These are phyloP conservation scores for Calosoma granatense DNA, from an alignment of 1,140 invertebrate species.

Conservation along the genomic window DNA sequence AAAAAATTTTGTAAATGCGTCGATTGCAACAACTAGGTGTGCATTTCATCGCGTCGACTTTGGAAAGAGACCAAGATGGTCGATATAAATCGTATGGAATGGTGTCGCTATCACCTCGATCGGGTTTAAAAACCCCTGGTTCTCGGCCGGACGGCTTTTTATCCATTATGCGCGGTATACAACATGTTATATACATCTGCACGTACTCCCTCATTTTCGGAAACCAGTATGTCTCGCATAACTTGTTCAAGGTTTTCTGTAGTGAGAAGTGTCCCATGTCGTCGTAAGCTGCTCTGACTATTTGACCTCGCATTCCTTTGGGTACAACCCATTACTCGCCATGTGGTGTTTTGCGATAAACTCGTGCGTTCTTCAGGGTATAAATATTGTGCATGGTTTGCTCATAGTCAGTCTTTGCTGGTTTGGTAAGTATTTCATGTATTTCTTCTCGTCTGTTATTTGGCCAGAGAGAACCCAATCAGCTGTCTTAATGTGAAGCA, in stretches of 20 bases:
- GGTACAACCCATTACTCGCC: slow-evolving; percentile 25
- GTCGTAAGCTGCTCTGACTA: slow-evolving; percentile 27
- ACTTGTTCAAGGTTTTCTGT: slow-evolving; percentile 24
- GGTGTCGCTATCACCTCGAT: slow-evolving; percentile 14
- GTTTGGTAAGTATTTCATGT: slow-evolving; percentile 13
- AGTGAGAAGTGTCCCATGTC: slow-evolving; percentile 27
- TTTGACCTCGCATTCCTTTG: slow-evolving; percentile 20
- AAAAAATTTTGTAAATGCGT: slow-evolving; percentile 30
- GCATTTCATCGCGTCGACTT: slow-evolving; percentile 20
- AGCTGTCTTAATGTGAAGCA: too few relatives aligned
- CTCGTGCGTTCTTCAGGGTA: slow-evolving; percentile 19
- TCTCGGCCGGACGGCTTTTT: slow-evolving; percentile 15
- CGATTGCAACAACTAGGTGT: slow-evolving; percentile 29
- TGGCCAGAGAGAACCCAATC: too few relatives aligned
- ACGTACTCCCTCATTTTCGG: slow-evolving; percentile 17
- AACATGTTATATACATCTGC: slow-evolving; percentile 17
- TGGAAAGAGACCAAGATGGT: slow-evolving; percentile 20
- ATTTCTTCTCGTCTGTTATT: too few relatives aligned
- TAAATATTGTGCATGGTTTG: slow-evolving; percentile 24
- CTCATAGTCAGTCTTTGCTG: slow-evolving; percentile 15
- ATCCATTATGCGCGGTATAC: slow-evolving; percentile 21
- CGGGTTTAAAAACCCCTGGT: slow-evolving; percentile 18
- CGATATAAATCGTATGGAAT: slow-evolving; percentile 18
- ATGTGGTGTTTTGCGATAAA: slow-evolving; percentile 22
- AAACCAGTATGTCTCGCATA: slow-evolving; percentile 27